Evolutionary conservation across 2,113 vertebrate species (phyloP), one percentile per base, ranked within the genome.

Genomic region (Calidris pugnax): DNA sequence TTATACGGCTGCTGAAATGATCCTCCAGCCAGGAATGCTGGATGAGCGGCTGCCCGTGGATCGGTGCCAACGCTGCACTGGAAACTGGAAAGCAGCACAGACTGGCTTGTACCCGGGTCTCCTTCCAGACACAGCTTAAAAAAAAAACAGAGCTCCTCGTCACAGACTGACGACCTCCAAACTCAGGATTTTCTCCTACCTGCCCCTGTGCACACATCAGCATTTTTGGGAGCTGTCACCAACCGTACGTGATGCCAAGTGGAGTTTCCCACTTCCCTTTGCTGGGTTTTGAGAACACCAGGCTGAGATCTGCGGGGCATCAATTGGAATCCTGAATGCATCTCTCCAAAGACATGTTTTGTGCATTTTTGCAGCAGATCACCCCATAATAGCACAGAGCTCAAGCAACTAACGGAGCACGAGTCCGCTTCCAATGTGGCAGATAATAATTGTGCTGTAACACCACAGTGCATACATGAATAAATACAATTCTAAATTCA

Each of bases 401-500:
- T 90, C 86, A 77, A 80, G 77, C 91, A 69, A 55, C 90, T 92
- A 89, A 87, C 10, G 2, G 84, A 95, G 90, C 90, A 93, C 86
- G 60, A 92, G 90, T 75, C 90, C 37, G 41, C 84, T 94, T 93
- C 94, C 95, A 96, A 75, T 21, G 86, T 92, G 95, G 95, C 96
- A 92, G 81, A 94, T 92, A 97, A 87, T 93, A 92, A 96, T 85
- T 93, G 91, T 93, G 95, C 95, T 93, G 71, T 93, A 94, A 63
- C 89, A 95, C 80, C 80, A 67, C 77, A 76, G 84, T 39, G 94
- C 87, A 94, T 94, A 96, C 93, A 95, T 91, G 91, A 97, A 97
- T 97, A 97, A 97, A 97, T 95, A 95, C 94, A 97, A 95, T 77
- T 80, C 94, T 59, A 89, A 94, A 97, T 87, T 95, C 96, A 96